Percentiles rank a stretch among this genome's conserved stretches.
These are phyloP conservation scores for Hyperoodon ampullatus DNA, from an alignment of 2,113 vertebrate genomes.

Conservation along the genomic window DNA sequence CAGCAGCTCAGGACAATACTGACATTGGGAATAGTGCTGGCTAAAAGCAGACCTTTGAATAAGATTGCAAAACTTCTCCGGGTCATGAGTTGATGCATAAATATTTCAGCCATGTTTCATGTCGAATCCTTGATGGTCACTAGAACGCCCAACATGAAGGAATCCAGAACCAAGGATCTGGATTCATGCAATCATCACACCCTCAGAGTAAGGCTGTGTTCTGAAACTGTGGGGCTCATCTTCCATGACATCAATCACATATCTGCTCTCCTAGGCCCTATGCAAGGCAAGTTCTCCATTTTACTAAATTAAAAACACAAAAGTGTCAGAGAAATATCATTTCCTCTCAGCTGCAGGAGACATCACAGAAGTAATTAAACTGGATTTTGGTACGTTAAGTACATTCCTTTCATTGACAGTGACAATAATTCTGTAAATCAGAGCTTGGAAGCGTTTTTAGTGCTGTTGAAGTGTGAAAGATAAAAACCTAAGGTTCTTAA, in stretches of 20 bases:
- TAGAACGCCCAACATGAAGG: not conserved
- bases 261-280: constrained; percentile 59
- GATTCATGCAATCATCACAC: not conserved
- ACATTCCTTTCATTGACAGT: constrained; percentile 83
- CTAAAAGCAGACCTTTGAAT: not conserved
- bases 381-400: constrained; percentile 76
- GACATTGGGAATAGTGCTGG: not conserved
- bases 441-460: constrained; percentile 75
- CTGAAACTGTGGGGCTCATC: not conserved
- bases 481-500: constrained; percentile 72
- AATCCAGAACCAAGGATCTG: not conserved
- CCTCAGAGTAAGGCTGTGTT: not conserved
- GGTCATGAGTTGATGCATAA: not conserved
- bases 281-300: constrained; percentile 56
- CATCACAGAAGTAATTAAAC: constrained; percentile 83
- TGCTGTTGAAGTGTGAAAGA: constrained; percentile 79
- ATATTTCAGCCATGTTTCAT: not conserved
- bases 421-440: constrained; percentile 82
- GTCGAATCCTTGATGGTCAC: not conserved
- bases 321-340: constrained; percentile 72
- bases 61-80: not conserved
- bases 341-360: constrained; percentile 70
- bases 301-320: constrained; percentile 81
- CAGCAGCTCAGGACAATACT: not conserved
- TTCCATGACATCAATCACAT: constrained; percentile 48